Evolutionary conservation across 2,113 vertebrate species (phyloP).

Genomic region (Psilopsiagon aymara): DNA sequence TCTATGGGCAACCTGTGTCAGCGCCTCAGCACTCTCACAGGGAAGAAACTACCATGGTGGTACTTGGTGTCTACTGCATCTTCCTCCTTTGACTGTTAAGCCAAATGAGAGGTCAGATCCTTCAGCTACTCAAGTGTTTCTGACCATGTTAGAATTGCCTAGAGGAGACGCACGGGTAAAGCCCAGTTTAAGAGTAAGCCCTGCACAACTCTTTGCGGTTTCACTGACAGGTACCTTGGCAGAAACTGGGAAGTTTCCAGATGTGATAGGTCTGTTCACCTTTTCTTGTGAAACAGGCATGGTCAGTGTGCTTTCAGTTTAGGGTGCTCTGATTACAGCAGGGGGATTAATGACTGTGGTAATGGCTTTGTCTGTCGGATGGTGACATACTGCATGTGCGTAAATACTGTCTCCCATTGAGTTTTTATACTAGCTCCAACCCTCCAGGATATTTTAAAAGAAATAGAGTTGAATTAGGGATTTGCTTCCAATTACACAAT

Average conservation of each 20-base stretch:
- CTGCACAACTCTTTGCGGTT: neutral
- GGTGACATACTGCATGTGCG: neutral
- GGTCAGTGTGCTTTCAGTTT: neutral
- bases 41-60: neutral
- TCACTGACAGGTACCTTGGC: neutral
- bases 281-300: neutral
- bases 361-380: neutral
- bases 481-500: neutral
- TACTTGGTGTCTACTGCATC: neutral
- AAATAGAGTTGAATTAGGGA: neutral
- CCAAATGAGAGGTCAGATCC: neutral
- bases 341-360: neutral
- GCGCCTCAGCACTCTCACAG: neutral
- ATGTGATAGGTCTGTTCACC: neutral
- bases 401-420: neutral
- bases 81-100: neutral
- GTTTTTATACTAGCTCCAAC: neutral
- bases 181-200: rapidly evolving
- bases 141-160: neutral
- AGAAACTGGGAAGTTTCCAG: neutral
- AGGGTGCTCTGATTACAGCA: neutral
- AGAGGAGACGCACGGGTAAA: neutral
- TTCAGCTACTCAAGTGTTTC: rapidly evolving
- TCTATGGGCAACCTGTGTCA: neutral
- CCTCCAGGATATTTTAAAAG: neutral